Percentiles rank a stretch among this genome's conserved stretches.
Evolutionary conservation across 2,797 vertebrate species (phyloP).

Genomic region (Toxotes lorentzi): DNA sequence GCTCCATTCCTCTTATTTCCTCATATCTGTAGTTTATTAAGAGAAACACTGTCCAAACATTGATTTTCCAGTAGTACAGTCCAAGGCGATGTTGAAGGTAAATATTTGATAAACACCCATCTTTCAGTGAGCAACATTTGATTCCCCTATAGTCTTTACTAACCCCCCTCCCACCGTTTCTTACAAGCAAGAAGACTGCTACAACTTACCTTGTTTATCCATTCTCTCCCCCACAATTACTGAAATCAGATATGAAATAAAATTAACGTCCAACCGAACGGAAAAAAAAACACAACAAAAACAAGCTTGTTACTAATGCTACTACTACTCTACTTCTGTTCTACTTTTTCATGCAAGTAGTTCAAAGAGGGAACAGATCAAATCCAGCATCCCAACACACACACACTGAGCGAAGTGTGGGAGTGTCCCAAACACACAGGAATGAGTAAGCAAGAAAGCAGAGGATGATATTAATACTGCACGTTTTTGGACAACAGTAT

Average conservation of each 20-base stretch:
- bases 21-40: slow-evolving; percentile 21
- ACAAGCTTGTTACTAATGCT: slow-evolving; percentile 38
- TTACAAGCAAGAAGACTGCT: slow-evolving; percentile 77
- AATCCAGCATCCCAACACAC: slow-evolving; percentile 83
- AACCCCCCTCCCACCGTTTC: slow-evolving; percentile 45
- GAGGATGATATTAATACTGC: slow-evolving; percentile 19
- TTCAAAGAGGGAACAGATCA: slow-evolving; percentile 71
- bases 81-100: slow-evolving; percentile 33
- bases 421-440: slow-evolving; percentile 58
- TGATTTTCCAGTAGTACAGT: slow-evolving; percentile 25
- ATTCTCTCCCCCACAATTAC: slow-evolving; percentile 84
- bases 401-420: slow-evolving; percentile 44
- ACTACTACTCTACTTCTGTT: slow-evolving; percentile 60
- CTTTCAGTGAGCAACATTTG: slow-evolving; percentile 32
- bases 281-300: slow-evolving; percentile 43
- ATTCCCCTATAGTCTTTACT: slow-evolving; percentile 39
- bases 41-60: slow-evolving; percentile 37
- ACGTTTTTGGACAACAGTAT: slow-evolving; percentile 20
- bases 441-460: slow-evolving; percentile 60
- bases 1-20: slow-evolving; percentile 67
- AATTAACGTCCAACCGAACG: slow-evolving; percentile 80
- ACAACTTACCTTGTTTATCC: slow-evolving; percentile 86
- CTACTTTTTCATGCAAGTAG: slow-evolving; percentile 76
- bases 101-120: slow-evolving; percentile 48
- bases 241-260: slow-evolving; percentile 88